Percentiles rank a stretch among this genome's conserved stretches.
Conservation (phyloP, 2,797 vertebrate genomes). For the Cottoperca gobio region DNA sequence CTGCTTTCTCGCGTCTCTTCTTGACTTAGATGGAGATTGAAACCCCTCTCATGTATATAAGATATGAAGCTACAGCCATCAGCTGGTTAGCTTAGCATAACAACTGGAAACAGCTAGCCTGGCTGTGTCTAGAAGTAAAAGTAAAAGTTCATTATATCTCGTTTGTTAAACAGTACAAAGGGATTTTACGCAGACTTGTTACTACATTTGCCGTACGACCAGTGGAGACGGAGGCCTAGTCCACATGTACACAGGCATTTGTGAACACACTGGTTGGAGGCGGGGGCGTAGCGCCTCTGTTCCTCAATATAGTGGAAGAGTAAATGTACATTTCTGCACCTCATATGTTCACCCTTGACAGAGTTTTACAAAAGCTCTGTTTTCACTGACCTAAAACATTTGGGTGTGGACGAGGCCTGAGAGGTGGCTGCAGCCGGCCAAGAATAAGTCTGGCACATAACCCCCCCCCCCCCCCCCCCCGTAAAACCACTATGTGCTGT, state of each 20-base stretch:
- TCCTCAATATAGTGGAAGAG: no score
- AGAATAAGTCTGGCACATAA: background rate
- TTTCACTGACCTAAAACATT: no score
- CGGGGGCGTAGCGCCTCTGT: no score
- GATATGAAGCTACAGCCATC: background rate
- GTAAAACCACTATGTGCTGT: background rate
- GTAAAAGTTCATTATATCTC: no score
- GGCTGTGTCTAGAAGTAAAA: background rate
- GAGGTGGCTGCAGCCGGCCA: background rate
- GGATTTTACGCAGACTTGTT: background rate
- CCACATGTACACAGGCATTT: no score
- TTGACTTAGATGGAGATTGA: background rate
- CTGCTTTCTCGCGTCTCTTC: background rate
- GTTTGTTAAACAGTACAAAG: no score
- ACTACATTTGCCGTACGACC: background rate
- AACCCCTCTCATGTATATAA: background rate
- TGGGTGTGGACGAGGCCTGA: no score
- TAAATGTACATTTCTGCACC: no score
- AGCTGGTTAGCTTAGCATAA: slow-evolving; percentile 8
- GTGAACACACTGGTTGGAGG: no score
- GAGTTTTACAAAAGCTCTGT: no score
- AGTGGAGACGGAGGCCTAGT: background rate
- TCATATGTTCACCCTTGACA: no score
- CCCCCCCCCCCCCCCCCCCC: no score
- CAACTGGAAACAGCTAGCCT: background rate